Evolutionary conservation across 2,888 invertebrate genomes (phyloP).

Genomic region (Dinocampus coccinellae): DNA sequence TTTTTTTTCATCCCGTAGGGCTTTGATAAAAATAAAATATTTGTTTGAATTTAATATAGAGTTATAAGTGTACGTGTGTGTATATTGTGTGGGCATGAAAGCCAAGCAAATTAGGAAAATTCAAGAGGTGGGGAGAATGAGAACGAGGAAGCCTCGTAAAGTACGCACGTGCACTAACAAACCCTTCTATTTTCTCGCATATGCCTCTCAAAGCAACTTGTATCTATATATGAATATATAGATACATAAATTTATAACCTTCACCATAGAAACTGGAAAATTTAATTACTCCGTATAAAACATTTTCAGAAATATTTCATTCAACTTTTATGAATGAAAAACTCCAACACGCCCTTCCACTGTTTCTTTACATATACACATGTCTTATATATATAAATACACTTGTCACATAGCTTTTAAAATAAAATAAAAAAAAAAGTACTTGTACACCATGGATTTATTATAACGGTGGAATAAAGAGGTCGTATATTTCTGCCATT

Average conservation of each 20-base stretch:
- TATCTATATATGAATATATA: neutral
- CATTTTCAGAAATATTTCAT: slow-evolving; percentile 29
- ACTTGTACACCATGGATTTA: neutral
- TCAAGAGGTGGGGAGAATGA: neutral
- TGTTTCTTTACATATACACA: too few species aligned
- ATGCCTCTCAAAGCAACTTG: neutral
- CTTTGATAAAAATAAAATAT: neutral
- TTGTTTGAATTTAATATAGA: neutral
- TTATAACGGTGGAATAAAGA: slow-evolving; percentile 1
- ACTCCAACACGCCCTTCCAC: neutral
- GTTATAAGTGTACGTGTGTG: neutral
- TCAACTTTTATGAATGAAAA: slow-evolving; percentile 23
- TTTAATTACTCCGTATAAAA: slow-evolving; percentile 28
- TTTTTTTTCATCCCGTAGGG: neutral
- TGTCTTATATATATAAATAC: neutral
- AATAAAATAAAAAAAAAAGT: neutral
- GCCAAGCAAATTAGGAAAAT: slow-evolving; percentile 6
- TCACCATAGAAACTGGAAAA: slow-evolving; percentile 8
- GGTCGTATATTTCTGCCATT: slow-evolving; percentile 9
- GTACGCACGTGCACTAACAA: slow-evolving; percentile 28
- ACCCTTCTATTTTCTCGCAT: slow-evolving; percentile 11
- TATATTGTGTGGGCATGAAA: slow-evolving; percentile 2
- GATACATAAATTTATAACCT: neutral
- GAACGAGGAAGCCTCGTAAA: slow-evolving; percentile 24
- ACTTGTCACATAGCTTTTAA: neutral